Evolutionary conservation across 2,113 vertebrate genomes (phyloP).

Genomic region (Albula glossodonta): DNA sequence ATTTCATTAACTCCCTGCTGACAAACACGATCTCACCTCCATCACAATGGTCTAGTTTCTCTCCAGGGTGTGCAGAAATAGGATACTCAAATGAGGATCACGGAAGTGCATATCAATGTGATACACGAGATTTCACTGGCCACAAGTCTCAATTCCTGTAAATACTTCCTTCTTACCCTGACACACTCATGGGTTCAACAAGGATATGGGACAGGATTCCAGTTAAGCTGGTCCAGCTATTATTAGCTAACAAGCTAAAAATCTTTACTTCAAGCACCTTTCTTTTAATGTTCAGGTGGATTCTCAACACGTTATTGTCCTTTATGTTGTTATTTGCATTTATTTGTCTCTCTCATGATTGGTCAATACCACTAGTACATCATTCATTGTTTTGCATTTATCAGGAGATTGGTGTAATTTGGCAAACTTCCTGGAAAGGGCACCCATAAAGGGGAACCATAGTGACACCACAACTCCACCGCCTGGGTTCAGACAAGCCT

Average conservation of each 20-base stretch:
- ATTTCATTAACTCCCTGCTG: neutral
- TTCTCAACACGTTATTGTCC: neutral
- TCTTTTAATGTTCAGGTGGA: neutral
- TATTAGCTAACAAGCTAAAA: neutral
- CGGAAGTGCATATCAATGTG: neutral
- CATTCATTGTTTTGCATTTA: neutral
- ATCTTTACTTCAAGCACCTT: neutral
- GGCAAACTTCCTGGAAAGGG: conserved; percentile 56
- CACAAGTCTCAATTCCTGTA: conserved; percentile 2
- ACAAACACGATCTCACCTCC: neutral
- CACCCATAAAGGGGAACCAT: conserved; percentile 34
- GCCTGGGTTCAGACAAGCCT: neutral
- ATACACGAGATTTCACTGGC: neutral
- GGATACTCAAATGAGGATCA: neutral
- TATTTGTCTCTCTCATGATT: neutral
- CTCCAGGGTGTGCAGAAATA: neutral
- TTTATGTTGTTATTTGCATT: neutral
- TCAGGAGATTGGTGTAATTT: conserved; percentile 49
- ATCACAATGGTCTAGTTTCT: conserved; percentile 13
- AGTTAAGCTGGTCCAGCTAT: neutral
- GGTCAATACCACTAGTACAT: neutral
- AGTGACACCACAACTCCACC: conserved; percentile 35
- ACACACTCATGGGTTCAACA: neutral
- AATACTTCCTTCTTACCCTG: neutral
- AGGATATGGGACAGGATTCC: neutral